These are phyloP conservation scores for Oceanodroma leucorhoa DNA, from an alignment of 2,797 vertebrate genomes.

Conservation along the genomic window DNA sequence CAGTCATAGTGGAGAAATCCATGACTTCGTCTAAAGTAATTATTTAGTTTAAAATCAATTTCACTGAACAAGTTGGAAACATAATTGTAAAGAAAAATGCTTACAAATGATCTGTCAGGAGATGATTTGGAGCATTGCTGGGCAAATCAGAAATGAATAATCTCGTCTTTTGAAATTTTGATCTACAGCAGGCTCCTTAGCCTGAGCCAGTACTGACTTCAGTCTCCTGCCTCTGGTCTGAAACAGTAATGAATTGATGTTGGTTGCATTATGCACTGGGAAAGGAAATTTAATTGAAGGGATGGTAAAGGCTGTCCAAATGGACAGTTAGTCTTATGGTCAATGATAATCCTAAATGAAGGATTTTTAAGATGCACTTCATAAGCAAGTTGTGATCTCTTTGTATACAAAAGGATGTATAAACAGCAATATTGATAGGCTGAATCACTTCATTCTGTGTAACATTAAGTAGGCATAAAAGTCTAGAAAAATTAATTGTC, in stretches of 20 bases:
- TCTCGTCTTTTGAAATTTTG: background rate
- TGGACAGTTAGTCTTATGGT: background rate
- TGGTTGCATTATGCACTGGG: background rate
- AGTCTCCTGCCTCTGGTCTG: background rate
- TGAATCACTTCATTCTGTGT: background rate
- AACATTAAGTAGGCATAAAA: background rate
- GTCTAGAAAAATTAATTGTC: background rate
- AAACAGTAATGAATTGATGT: background rate
- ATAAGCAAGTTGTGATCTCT: background rate
- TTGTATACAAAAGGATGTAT: rapidly evolving
- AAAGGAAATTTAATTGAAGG: background rate
- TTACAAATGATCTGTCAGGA: background rate
- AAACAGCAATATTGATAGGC: background rate
- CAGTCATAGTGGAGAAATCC: background rate
- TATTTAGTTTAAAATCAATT: slow-evolving; percentile 17
- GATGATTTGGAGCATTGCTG: background rate
- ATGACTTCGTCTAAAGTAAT: background rate
- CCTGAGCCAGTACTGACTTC: background rate
- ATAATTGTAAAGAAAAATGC: background rate
- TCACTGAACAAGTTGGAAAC: background rate
- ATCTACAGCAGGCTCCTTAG: background rate
- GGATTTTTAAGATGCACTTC: background rate
- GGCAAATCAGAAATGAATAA: background rate
- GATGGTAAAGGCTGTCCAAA: background rate
- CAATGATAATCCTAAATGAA: background rate